These are phyloP conservation scores for Pycnomerus fuliginosus DNA, from an alignment of 2,888 invertebrate genomes.

Conservation along the genomic window DNA sequence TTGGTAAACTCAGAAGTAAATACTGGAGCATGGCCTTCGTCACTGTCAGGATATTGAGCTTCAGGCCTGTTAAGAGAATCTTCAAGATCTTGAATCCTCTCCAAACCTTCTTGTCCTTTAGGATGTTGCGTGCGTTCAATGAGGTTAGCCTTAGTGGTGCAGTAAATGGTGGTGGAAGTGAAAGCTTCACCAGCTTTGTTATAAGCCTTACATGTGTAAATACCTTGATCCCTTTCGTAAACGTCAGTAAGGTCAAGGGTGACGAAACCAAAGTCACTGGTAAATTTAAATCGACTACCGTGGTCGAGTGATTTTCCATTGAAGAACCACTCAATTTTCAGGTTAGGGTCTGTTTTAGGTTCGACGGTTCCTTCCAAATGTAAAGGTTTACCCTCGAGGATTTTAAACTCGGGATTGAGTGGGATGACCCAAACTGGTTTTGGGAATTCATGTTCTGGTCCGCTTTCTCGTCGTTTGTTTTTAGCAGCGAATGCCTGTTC, in stretches of 20 bases:
- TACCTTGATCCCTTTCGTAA: slow-evolving; percentile 91
- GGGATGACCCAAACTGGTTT: slow-evolving; percentile 87
- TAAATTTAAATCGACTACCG: slow-evolving; percentile 87
- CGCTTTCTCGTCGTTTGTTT: slow-evolving; percentile 66
- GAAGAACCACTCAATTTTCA: slow-evolving; percentile 92
- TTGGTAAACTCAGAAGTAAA: slow-evolving; percentile 87
- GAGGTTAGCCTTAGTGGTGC: slow-evolving; percentile 76
- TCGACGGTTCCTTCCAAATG: slow-evolving; percentile 94
- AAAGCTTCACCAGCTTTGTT: slow-evolving; percentile 90
- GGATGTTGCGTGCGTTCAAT: slow-evolving; percentile 92
- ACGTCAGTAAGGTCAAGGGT: slow-evolving; percentile 90
- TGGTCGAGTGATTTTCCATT: slow-evolving; percentile 86
- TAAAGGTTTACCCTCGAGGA: slow-evolving; percentile 80
- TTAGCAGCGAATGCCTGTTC: slow-evolving; percentile 78
- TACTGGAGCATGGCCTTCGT: slow-evolving; percentile 81
- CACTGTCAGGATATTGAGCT: slow-evolving; percentile 66
- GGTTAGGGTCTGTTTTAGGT: slow-evolving; percentile 88
- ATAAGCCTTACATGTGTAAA: slow-evolving; percentile 88
- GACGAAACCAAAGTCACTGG: slow-evolving; percentile 95
- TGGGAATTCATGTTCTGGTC: slow-evolving; percentile 75
- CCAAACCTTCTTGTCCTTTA: slow-evolving; percentile 89
- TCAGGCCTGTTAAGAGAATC: slow-evolving; percentile 78
- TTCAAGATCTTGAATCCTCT: slow-evolving; percentile 87
- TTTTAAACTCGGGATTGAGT: slow-evolving; percentile 74
- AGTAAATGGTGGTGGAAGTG: slow-evolving; percentile 85